phyloP scores from a whole-genome alignment of 2,888 invertebrate genomes.

The Azorinus chamasolen region DNA sequence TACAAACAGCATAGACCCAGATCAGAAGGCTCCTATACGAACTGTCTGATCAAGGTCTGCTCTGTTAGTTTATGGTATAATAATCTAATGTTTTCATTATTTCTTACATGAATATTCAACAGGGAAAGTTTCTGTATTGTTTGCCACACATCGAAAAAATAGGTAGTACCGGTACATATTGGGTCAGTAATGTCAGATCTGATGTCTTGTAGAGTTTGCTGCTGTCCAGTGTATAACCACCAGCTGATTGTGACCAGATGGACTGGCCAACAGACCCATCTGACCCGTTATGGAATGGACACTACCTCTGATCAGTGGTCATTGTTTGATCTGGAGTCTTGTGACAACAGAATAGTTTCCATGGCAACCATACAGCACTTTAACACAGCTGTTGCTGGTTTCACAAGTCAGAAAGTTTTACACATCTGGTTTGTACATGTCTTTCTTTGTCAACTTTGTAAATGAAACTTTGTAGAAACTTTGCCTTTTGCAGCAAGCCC shows the following conservation, averaged over 20 bases:
- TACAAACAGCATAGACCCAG: no score
- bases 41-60: no score
- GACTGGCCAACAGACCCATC: conserved; percentile 31
- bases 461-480: no score
- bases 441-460: no score
- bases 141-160: no score
- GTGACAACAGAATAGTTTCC: conserved; percentile 32
- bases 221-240: conserved; percentile 26
- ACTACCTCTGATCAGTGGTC: conserved; percentile 6
- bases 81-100: no score
- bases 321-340: conserved; percentile 31
- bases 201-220: neutral
- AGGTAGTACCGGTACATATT: no score
- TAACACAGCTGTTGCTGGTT: conserved; percentile 53
- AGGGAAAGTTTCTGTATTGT: no score
- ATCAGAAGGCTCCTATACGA: no score
- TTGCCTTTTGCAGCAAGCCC: no score
- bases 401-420: conserved; percentile 33
- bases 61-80: no score
- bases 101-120: no score
- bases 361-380: conserved; percentile 36
- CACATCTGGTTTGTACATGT: conserved; percentile 58
- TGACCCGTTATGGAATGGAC: conserved; percentile 47
- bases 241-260: conserved; percentile 40
- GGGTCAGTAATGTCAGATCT: neutral